Base-by-base conservation (phyloP, 2,113 vertebrate species). In the Triplophysa tibetana region DNA sequence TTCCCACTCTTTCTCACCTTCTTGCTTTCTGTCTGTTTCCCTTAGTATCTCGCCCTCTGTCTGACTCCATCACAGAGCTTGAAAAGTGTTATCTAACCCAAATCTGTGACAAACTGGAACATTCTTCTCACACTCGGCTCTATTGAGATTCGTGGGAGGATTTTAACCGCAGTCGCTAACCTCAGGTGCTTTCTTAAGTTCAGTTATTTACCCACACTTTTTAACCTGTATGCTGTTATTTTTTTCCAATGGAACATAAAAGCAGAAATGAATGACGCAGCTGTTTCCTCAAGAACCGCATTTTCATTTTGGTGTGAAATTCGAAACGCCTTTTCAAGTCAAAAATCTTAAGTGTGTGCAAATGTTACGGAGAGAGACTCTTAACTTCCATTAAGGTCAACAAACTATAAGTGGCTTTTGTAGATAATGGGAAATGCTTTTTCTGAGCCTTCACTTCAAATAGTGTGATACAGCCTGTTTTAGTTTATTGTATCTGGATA, bases 61-160 rank as follows among this genome's bases (percentile, higher is more conserved):
- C 66, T 70, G 67, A 72, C 70, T 48, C 33, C n/a, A 9, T 48
- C 19, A 41, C 60, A 33, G 17, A 33, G 38, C 21, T 50, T n/a
- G 48, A 56, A 74, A 41, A 66, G 24, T 76, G 65, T 76, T 76
- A 69, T 75, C 41, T 76, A 69, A 81, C 64, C 52, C 58, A 76
- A 48, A 75, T 68, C 79, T 60, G 45, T 45, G 50, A 58, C 61
- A 54, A 33, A 67, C 12, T 68, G 41, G 54, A 76, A 69, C 43
- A 41, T 26, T 66, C 78, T 29, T 64, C 62, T 54, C 43, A 41
- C 12, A 11, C 45, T 67, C 50, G 5, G 17, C 52, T 68, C 41
- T 21, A 29, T 56, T 38, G 21, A 41, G 66, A 66, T 75, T 26
- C 4, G 29, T 72, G 78, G 54, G 68, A 19, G n/a, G 48, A 7